Conservation (phyloP, 1,140 invertebrate species). For the Mactra quadrangularis region DNA sequence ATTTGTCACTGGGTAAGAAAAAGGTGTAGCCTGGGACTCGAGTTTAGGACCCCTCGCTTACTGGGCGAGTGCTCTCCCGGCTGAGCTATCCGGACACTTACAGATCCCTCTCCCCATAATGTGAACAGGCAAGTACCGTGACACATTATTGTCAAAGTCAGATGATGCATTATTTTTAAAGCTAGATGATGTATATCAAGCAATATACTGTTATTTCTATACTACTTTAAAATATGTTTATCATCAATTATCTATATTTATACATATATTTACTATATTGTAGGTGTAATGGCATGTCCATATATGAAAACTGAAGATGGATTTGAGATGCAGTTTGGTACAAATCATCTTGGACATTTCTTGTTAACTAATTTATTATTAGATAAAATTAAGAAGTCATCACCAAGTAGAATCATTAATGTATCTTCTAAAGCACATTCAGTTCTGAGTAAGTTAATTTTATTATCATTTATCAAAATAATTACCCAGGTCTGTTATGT, state of each 20-base stretch:
- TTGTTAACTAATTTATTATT: conserved; percentile 77
- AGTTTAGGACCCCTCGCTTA: too few species aligned
- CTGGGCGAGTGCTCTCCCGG: too few species aligned
- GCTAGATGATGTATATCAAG: neutral
- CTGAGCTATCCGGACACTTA: too few species aligned
- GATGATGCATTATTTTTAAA: neutral
- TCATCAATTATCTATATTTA: neutral
- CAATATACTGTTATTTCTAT: neutral
- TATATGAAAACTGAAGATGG: conserved; percentile 68
- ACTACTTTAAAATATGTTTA: neutral
- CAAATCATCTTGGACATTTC: conserved; percentile 79
- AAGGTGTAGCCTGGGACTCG: too few species aligned
- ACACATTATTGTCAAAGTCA: too few species aligned
- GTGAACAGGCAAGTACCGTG: too few species aligned
- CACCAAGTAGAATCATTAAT: conserved; percentile 76
- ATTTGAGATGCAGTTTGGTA: conserved; percentile 73
- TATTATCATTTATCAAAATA: too few species aligned
- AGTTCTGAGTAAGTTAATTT: too few species aligned
- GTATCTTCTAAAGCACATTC: conserved; percentile 66
- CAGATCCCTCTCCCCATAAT: too few species aligned
- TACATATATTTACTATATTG: neutral
- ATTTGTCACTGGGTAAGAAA: too few species aligned
- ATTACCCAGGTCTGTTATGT: too few species aligned
- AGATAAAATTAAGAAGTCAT: conserved; percentile 77
- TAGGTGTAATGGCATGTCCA: conserved; percentile 69